phyloP scores from a whole-genome alignment of 2,797 vertebrate genomes.

The Micrastur ruficollis region DNA sequence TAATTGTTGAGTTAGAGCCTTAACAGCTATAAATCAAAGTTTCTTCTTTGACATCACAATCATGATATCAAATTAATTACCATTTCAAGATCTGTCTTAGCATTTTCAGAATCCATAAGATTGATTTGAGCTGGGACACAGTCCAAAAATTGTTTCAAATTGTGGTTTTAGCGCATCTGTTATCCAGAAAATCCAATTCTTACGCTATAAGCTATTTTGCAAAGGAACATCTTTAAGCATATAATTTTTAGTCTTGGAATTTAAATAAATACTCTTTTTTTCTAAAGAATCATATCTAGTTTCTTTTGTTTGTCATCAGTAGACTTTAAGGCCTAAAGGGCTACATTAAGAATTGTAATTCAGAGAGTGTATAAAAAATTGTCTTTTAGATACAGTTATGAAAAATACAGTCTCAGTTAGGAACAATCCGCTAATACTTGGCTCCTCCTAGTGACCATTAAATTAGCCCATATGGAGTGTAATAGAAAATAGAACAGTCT shows the following conservation, averaged over 20 bases:
- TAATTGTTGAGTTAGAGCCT: not conserved
- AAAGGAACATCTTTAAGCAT: not conserved
- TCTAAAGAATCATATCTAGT: not conserved
- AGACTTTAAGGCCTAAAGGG: not conserved
- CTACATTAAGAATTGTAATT: not conserved
- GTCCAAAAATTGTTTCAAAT: conserved; percentile 43
- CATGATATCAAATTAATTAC: conserved; percentile 40
- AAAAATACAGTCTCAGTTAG: not conserved
- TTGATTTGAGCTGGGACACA: conserved; percentile 39
- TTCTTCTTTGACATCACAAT: not conserved
- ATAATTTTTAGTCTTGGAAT: not conserved
- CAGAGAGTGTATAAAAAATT: not conserved
- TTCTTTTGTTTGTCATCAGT: not conserved
- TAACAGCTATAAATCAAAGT: not conserved
- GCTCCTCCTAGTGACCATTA: conserved; percentile 38
- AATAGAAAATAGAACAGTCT: conserved; percentile 51
- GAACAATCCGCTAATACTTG: conserved; percentile 22
- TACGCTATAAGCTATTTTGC: not conserved
- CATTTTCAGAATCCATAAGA: conserved; percentile 7
- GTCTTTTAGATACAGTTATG: not conserved
- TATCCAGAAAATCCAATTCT: conserved; percentile 32
- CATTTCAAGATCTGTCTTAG: conserved; percentile 20
- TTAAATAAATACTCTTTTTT: not conserved
- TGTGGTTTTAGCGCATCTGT: conserved; percentile 26
- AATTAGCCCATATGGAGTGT: conserved; percentile 53